phyloP scores from a whole-genome alignment of 2,888 invertebrate species.

The Scotopteryx bipunctaria region DNA sequence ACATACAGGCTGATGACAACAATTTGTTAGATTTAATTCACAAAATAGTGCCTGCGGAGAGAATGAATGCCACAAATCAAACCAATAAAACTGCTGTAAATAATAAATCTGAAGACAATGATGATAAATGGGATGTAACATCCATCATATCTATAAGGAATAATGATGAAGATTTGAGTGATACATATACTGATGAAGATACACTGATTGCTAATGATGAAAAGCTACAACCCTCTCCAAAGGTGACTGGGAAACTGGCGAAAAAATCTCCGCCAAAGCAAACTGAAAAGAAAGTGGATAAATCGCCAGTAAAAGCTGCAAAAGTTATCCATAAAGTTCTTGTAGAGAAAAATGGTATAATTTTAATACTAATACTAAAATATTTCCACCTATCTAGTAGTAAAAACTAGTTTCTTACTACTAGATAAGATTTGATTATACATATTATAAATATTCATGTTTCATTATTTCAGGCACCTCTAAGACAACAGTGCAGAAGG shows the following conservation, averaged over 20 bases:
- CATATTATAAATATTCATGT: neutral
- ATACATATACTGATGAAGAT: slow-evolving; percentile 75
- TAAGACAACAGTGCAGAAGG: slow-evolving; percentile 35
- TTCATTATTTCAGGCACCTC: slow-evolving; percentile 36
- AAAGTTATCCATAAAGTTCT: slow-evolving; percentile 11
- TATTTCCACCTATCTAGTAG: too few relatives aligned
- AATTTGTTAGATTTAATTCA: slow-evolving; percentile 69
- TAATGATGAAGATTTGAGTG: slow-evolving; percentile 58
- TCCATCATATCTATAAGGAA: slow-evolving; percentile 59
- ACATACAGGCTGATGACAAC: slow-evolving; percentile 56
- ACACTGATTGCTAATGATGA: slow-evolving; percentile 47
- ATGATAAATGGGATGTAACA: slow-evolving; percentile 63
- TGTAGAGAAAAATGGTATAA: slow-evolving; percentile 21
- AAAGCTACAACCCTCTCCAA: slow-evolving; percentile 10
- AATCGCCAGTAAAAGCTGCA: slow-evolving; percentile 6
- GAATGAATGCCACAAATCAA: slow-evolving; percentile 59
- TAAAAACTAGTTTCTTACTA: too few relatives aligned
- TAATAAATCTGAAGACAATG: slow-evolving; percentile 40
- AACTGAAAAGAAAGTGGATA: slow-evolving; percentile 8
- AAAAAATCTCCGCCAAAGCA: slow-evolving; percentile 6
- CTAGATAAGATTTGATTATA: neutral
- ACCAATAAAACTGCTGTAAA: slow-evolving; percentile 46
- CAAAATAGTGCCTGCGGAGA: slow-evolving; percentile 68
- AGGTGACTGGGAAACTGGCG: neutral
- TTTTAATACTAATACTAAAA: neutral